A percentile compares a stretch with the other conserved stretches of the same genome.
Conservation (phyloP, 2,797 vertebrate species). For the Chaetodon trifasciatus region DNA sequence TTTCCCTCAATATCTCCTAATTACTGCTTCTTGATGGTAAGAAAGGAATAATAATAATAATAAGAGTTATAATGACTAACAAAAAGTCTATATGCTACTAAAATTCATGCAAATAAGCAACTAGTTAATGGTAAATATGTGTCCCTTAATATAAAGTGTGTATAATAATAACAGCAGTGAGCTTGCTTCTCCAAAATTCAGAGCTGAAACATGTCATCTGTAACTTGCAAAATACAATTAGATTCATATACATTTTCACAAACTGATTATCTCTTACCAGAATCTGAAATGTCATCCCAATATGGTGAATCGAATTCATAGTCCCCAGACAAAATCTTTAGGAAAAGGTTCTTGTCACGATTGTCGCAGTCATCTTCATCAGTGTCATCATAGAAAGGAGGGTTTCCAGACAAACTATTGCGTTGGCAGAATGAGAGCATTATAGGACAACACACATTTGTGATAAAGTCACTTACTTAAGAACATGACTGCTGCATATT, state of each 20-base stretch:
- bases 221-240: background rate
- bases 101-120: too few relatives aligned
- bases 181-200: background rate
- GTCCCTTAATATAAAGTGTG: too few relatives aligned
- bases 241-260: background rate
- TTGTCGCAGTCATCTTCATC: constrained; percentile 96
- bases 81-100: too few relatives aligned
- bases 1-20: too few relatives aligned
- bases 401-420: constrained; percentile 94
- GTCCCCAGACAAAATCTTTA: constrained; percentile 97
- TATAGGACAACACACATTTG: background rate
- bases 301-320: constrained; percentile 98
- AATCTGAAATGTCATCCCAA: constrained; percentile 99
- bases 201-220: background rate
- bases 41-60: too few relatives aligned
- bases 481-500: too few relatives aligned
- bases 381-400: constrained; percentile 97
- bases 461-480: background rate
- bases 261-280: constrained; percentile 84
- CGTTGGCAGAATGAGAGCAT: constrained; percentile 4
- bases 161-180: too few relatives aligned
- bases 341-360: constrained; percentile 96
- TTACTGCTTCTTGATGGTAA: too few relatives aligned
- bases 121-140: too few relatives aligned
- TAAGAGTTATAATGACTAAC: too few relatives aligned